Percentiles rank a stretch among this genome's conserved stretches.
These are phyloP conservation scores for Chaetura pelagica DNA, from an alignment of 2,113 vertebrate species.

Conservation along the genomic window DNA sequence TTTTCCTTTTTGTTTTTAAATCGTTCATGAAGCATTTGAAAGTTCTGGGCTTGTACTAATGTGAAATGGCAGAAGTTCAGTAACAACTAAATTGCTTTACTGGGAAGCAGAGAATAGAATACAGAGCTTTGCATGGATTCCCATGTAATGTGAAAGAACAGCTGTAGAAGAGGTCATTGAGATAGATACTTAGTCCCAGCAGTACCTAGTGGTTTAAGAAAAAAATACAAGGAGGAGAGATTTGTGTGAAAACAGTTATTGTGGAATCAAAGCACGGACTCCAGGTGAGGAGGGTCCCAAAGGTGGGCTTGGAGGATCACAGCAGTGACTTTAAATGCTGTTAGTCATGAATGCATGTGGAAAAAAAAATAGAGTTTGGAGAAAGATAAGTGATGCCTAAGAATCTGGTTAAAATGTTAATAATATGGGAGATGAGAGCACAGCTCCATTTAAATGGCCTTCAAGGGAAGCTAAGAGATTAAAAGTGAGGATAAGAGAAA, in stretches of 20 bases:
- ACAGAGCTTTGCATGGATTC: neutral
- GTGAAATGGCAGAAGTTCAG: neutral
- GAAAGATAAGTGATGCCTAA: neutral
- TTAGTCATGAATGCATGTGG: rapidly evolving
- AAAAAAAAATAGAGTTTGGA: neutral
- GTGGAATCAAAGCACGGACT: neutral
- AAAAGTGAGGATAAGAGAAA: neutral
- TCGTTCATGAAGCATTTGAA: rapidly evolving
- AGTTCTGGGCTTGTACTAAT: neutral
- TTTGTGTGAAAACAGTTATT: neutral
- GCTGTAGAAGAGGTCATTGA: neutral
- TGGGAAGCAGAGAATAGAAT: neutral
- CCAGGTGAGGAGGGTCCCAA: neutral
- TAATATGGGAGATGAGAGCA: neutral
- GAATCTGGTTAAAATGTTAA: neutral
- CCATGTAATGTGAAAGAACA: neutral
- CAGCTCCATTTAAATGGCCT: neutral
- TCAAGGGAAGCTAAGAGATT: neutral
- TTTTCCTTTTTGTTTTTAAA: neutral
- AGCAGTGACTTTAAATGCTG: neutral
- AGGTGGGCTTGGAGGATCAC: neutral
- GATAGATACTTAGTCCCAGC: neutral
- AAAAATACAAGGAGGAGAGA: neutral
- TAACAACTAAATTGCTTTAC: neutral
- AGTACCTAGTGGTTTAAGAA: neutral